Evolutionary conservation across 92 coral and sea anemone genomes (phyloP).

Genomic region (Meandrina meandrites): DNA sequence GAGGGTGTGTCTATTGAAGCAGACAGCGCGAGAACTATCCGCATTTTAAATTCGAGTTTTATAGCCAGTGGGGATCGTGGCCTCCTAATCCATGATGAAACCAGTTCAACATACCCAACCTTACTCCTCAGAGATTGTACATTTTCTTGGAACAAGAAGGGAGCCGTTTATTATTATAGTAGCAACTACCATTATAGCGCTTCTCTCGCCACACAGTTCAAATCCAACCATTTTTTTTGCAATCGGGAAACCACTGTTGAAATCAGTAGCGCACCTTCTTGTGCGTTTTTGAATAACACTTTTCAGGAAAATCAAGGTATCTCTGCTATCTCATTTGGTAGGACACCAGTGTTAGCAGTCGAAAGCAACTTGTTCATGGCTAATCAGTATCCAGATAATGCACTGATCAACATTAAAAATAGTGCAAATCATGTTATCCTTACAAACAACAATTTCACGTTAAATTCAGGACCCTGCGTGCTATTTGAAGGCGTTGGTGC

Average conservation of each 20-base stretch:
- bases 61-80: conserved; percentile 50
- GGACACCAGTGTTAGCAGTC: not conserved
- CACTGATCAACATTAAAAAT: conserved; percentile 32
- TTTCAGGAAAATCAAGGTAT: conserved; percentile 42
- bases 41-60: conserved; percentile 52
- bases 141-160: conserved; percentile 52
- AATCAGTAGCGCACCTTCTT: conserved; percentile 9
- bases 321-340: not conserved
- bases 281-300: conserved; percentile 34
- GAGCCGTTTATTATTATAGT: conserved; percentile 38
- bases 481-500: conserved; percentile 39
- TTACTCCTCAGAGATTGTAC: conserved; percentile 22
- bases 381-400: conserved; percentile 48
- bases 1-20: conserved; percentile 38
- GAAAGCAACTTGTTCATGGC: conserved; percentile 32
- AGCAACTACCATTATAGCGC: conserved; percentile 1
- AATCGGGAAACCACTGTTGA: conserved; percentile 48
- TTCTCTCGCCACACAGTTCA: not conserved
- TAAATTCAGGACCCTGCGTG: conserved; percentile 38
- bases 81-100: conserved; percentile 17
- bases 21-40: conserved; percentile 19
- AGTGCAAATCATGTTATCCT: conserved; percentile 7
- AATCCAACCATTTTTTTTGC: conserved; percentile 25
- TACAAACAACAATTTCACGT: conserved; percentile 37
- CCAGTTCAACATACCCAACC: not conserved